These are phyloP conservation scores for Dione juno DNA, from an alignment of 2,888 invertebrate genomes.

Conservation along the genomic window DNA sequence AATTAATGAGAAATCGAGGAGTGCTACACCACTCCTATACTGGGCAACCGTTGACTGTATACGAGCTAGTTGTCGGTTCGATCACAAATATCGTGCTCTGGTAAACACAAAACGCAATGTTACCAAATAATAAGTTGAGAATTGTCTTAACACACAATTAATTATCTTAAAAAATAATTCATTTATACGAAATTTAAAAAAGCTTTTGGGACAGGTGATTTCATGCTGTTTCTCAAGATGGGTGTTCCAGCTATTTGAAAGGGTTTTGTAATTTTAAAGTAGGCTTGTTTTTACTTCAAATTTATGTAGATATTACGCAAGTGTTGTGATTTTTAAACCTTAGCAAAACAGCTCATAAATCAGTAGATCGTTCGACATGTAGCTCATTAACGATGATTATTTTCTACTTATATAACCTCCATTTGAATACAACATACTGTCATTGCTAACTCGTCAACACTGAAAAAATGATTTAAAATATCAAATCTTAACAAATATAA, in stretches of 20 bases:
- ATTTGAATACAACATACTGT: background rate
- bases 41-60: no score
- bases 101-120: no score
- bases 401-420: conserved; percentile 26
- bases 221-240: conserved; percentile 43
- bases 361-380: conserved; percentile 60
- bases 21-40: no score
- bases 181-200: background rate
- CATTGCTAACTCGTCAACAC: background rate
- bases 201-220: conserved; percentile 15
- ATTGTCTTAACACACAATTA: no score
- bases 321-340: conserved; percentile 65
- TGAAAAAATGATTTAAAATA: background rate
- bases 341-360: conserved; percentile 73
- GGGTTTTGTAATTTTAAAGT: conserved; percentile 47
- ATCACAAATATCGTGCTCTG: no score
- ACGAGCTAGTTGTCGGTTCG: no score
- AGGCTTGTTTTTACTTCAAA: conserved; percentile 50
- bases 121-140: no score
- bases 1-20: no score
- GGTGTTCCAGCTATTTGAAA: conserved; percentile 44
- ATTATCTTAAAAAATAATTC: background rate
- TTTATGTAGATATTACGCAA: conserved; percentile 66
- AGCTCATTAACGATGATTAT: conserved; percentile 65
- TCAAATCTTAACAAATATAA: background rate